Percentiles rank a stretch among this genome's conserved stretches.
Conservation (phyloP, 23 tunicate species). For the Corella eumyota region DNA sequence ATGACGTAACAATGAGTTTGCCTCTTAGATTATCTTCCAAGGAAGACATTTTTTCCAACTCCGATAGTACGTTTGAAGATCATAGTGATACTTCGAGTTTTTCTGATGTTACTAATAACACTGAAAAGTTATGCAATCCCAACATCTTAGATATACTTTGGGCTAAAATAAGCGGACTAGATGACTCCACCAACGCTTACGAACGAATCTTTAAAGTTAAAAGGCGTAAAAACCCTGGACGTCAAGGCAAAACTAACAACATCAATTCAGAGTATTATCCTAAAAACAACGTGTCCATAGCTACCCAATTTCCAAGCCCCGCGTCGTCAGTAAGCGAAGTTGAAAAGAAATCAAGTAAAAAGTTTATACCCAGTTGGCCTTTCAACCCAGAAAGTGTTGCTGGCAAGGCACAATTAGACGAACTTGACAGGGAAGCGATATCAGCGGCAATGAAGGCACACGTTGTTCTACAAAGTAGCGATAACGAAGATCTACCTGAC, state of each 20-base stretch:
- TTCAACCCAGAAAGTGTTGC: constrained; percentile 60
- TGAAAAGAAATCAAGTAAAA: constrained; percentile 7
- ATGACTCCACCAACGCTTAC: constrained; percentile 17
- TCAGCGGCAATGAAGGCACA: constrained; percentile 51
- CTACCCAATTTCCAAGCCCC: constrained; percentile 40
- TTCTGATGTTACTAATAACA: constrained; percentile 60
- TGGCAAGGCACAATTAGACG: constrained; percentile 24
- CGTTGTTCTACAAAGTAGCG: too few species aligned
- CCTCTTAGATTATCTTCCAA: too few species aligned
- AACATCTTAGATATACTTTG: constrained; percentile 58
- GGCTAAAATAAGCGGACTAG: constrained; percentile 15
- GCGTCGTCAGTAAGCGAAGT: too few species aligned
- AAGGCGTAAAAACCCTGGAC: constrained; percentile 20
- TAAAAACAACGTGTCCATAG: constrained; percentile 1
- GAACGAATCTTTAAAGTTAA: constrained; percentile 38
- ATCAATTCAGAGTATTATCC: neutral
- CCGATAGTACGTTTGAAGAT: too few species aligned
- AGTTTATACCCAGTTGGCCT: constrained; percentile 85
- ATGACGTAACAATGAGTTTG: constrained; percentile 9
- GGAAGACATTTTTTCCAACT: constrained; percentile 4
- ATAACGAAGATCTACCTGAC: constrained; percentile 8
- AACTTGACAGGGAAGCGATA: constrained; percentile 52
- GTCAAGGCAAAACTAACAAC: constrained; percentile 10
- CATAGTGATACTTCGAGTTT: constrained; percentile 9
- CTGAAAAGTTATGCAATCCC: constrained; percentile 59